Evolutionary conservation across 2,113 vertebrate species (phyloP).

Genomic region (Zosterops japonicus): DNA sequence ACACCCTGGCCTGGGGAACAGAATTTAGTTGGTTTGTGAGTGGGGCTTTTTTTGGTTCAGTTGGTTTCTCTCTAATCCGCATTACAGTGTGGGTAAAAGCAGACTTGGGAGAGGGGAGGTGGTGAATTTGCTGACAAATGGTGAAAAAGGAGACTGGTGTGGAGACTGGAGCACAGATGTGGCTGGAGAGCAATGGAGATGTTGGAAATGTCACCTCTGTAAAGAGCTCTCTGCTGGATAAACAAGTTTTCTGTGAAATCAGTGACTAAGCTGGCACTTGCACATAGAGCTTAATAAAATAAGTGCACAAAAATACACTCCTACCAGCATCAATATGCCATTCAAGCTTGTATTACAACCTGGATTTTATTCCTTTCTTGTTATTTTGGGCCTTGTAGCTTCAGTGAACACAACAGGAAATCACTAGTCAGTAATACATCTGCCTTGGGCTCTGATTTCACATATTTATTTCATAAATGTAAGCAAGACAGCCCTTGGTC

Average conservation of each 20-base stretch:
- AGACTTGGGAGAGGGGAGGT: not conserved
- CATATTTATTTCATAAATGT: not conserved
- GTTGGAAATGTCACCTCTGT: not conserved
- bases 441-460: not conserved
- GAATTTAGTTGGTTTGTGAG: not conserved
- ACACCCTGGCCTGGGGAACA: fast-evolving
- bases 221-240: not conserved
- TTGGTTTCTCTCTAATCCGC: not conserved
- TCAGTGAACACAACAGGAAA: conserved; percentile 9
- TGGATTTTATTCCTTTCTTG: conserved; percentile 12
- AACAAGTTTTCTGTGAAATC: not conserved
- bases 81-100: not conserved
- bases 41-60: not conserved
- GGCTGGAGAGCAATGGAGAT: not conserved
- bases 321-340: not conserved
- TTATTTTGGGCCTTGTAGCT: not conserved
- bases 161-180: not conserved
- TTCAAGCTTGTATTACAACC: conserved; percentile 14
- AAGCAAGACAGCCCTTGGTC: not conserved
- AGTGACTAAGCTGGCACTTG: not conserved
- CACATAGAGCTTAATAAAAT: not conserved
- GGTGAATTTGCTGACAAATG: not conserved
- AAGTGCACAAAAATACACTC: not conserved
- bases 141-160: not conserved
- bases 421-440: not conserved